Evolutionary conservation across 2,113 vertebrate genomes (phyloP).

Genomic region (Trachemys scripta): DNA sequence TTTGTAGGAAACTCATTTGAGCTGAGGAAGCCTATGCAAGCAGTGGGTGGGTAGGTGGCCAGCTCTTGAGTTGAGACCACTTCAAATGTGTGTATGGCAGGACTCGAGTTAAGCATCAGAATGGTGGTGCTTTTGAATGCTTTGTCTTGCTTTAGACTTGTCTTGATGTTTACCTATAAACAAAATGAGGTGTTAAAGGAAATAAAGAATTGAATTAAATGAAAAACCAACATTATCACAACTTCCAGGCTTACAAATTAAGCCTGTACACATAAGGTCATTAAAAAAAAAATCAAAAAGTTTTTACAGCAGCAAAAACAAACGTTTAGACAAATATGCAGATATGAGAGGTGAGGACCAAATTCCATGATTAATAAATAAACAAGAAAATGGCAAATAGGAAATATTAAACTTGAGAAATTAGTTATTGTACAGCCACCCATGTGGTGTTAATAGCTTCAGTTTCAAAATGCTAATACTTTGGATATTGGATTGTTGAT

Average conservation of each 20-base stretch:
- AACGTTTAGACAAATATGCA: not conserved
- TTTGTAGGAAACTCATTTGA: not conserved
- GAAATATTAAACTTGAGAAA: not conserved
- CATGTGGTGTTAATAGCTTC: not conserved
- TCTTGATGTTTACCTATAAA: not conserved
- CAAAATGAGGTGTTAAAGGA: not conserved
- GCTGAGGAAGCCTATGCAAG: not conserved
- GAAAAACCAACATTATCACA: not conserved
- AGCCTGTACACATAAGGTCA: not conserved
- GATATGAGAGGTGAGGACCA: not conserved
- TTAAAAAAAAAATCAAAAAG: not conserved
- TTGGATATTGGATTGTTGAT: not conserved
- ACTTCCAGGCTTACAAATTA: not conserved
- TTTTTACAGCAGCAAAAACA: not conserved
- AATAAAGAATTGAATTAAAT: not conserved
- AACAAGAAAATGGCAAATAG: not conserved
- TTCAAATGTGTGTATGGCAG: not conserved
- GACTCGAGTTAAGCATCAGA: not conserved
- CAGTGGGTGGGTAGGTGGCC: not conserved
- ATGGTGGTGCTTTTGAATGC: not conserved
- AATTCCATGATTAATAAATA: accelerated
- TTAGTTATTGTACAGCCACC: not conserved
- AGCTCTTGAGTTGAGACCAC: not conserved
- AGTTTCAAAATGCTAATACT: not conserved
- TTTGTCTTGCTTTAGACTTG: not conserved